Evolutionary conservation across 2,888 invertebrate species (phyloP).

Genomic region (Lithophane semibrunnea): DNA sequence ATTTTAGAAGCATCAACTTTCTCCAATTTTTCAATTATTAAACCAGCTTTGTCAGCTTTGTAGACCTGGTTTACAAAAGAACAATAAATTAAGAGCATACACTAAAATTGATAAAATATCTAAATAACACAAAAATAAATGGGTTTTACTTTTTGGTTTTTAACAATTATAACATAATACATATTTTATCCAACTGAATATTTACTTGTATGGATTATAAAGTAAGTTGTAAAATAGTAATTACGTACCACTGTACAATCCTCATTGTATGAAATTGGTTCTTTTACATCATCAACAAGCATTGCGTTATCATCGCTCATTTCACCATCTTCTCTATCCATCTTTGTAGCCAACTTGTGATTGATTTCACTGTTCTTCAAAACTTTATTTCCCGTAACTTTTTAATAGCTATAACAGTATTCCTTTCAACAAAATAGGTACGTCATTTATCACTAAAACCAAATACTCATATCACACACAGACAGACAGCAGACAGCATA

Average conservation of each 20-base stretch:
- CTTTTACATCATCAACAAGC: conserved; percentile 78
- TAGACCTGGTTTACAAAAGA: conserved; percentile 62
- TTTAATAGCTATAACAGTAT: not conserved
- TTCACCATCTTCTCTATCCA: conserved; percentile 88
- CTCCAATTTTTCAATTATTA: conserved; percentile 80
- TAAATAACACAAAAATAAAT: not conserved
- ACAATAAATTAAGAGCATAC: not conserved
- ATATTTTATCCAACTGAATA: not conserved
- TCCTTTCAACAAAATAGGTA: not conserved
- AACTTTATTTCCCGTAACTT: not conserved
- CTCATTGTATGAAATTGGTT: conserved; percentile 61
- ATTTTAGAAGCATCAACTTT: conserved; percentile 85
- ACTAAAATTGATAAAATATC: not conserved
- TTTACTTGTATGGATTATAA: not conserved
- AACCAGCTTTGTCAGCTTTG: conserved; percentile 80
- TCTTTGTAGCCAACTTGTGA: conserved; percentile 44
- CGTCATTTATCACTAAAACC: not conserved
- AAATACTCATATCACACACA: too few species aligned
- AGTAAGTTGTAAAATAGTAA: conserved; percentile 3
- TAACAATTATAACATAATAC: not conserved
- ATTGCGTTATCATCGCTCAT: conserved; percentile 88
- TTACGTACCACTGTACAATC: conserved; percentile 77
- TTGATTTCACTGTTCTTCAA: conserved; percentile 4
- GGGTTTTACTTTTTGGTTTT: not conserved
- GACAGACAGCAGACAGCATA: too few species aligned